Conservation (phyloP, 2,113 vertebrate species). For the Ciconia boyciana region DNA sequence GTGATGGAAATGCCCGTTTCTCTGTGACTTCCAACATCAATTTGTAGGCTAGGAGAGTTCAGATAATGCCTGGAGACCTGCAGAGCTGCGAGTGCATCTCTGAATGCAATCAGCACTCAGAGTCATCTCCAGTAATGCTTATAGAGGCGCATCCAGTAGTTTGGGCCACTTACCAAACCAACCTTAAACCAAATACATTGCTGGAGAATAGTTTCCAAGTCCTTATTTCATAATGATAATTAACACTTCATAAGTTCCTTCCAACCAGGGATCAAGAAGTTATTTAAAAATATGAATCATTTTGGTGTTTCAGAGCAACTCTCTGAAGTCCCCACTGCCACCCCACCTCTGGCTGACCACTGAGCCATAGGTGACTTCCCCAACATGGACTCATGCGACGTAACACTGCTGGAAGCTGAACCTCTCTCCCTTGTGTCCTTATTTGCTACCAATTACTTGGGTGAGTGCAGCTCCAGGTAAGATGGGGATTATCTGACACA, state of each 20-base stretch:
- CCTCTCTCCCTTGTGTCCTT: background rate
- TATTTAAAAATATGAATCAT: background rate
- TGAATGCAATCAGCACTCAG: background rate
- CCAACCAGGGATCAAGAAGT: background rate
- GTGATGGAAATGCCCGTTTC: background rate
- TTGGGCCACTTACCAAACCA: background rate
- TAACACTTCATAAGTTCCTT: background rate
- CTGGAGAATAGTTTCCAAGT: background rate
- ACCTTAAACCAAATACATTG: fast-evolving
- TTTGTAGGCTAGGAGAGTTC: background rate
- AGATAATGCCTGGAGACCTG: background rate
- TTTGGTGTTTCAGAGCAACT: background rate
- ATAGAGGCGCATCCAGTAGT: background rate
- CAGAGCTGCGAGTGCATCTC: background rate
- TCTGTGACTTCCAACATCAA: background rate
- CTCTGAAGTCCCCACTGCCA: background rate
- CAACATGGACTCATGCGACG: fast-evolving
- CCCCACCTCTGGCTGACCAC: background rate
- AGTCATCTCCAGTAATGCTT: background rate
- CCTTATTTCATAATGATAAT: background rate
- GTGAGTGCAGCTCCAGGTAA: background rate
- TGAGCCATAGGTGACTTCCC: background rate
- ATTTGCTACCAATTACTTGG: background rate
- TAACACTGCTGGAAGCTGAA: background rate
- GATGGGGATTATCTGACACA: background rate